Evolutionary conservation across 2,113 vertebrate species (phyloP).

Genomic region (Syngnathus typhle): DNA sequence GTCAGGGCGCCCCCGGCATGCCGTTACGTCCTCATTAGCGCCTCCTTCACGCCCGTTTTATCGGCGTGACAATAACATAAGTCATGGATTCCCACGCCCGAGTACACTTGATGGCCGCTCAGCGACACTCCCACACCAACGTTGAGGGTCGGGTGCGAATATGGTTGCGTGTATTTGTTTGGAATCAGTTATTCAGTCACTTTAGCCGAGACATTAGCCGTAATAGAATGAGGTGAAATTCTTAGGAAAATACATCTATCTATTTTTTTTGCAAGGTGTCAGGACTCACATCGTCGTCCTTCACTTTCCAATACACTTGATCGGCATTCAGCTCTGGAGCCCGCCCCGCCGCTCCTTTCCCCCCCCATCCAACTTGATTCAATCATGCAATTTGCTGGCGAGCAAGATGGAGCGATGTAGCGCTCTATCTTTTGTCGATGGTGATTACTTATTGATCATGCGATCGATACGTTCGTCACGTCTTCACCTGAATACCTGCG

Average conservation of each 20-base stretch:
- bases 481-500: neutral
- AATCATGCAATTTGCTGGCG: neutral
- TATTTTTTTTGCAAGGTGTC: no score
- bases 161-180: no score
- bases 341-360: no score
- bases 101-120: slow-evolving; percentile 17
- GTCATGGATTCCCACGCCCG: slow-evolving; percentile 23
- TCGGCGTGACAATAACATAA: slow-evolving; percentile 41
- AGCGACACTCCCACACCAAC: no score
- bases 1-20: slow-evolving; percentile 31
- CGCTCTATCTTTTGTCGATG: neutral
- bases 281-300: no score
- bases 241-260: no score
- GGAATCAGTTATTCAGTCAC: no score
- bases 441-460: slow-evolving; percentile 5
- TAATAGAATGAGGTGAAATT: no score
- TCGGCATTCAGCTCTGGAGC: no score
- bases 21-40: slow-evolving; percentile 33
- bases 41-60: slow-evolving; percentile 41
- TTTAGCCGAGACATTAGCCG: no score
- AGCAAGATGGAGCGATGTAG: neutral
- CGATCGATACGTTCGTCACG: neutral
- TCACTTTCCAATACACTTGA: no score
- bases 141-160: no score
- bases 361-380: neutral